A percentile compares a stretch with the other conserved stretches of the same genome.
Evolutionary conservation across 1,140 invertebrate species (phyloP).

Genomic region (Sarcophaga peregrina): DNA sequence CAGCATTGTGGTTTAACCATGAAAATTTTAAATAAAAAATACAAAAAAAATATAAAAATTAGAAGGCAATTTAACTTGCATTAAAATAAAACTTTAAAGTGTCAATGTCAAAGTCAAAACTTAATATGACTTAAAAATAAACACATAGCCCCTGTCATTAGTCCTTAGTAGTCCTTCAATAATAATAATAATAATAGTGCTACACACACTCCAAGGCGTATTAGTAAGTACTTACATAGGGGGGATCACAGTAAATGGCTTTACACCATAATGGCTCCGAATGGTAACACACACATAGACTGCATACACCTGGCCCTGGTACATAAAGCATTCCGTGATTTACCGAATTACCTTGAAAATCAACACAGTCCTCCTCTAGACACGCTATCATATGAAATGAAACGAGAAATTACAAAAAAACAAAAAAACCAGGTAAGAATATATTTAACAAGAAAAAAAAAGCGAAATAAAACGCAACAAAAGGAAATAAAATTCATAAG

Average conservation of each 20-base stretch:
- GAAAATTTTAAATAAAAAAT: background rate
- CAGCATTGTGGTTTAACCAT: background rate
- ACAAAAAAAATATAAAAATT: background rate
- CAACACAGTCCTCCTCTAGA: slow-evolving; percentile 81
- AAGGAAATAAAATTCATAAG: slow-evolving; percentile 12
- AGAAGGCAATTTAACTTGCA: background rate
- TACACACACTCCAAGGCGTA: background rate
- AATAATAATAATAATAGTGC: background rate
- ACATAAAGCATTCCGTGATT: slow-evolving; percentile 83
- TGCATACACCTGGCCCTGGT: slow-evolving; percentile 87
- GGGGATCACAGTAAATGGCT: slow-evolving; percentile 86
- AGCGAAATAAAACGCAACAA: background rate
- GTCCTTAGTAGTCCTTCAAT: no score
- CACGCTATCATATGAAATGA: slow-evolving; percentile 68
- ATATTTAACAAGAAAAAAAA: background rate
- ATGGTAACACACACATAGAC: slow-evolving; percentile 85
- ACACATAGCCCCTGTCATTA: no score
- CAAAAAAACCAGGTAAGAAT: background rate
- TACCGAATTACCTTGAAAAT: slow-evolving; percentile 81
- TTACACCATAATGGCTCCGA: slow-evolving; percentile 87
- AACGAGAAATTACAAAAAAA: background rate
- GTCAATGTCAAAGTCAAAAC: slow-evolving; percentile 10
- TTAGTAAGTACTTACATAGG: slow-evolving; percentile 75
- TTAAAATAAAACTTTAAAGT: background rate
- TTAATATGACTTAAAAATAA: background rate